phyloP scores from a whole-genome alignment of 2,797 vertebrate genomes.

The Amphiprion clarkii region DNA sequence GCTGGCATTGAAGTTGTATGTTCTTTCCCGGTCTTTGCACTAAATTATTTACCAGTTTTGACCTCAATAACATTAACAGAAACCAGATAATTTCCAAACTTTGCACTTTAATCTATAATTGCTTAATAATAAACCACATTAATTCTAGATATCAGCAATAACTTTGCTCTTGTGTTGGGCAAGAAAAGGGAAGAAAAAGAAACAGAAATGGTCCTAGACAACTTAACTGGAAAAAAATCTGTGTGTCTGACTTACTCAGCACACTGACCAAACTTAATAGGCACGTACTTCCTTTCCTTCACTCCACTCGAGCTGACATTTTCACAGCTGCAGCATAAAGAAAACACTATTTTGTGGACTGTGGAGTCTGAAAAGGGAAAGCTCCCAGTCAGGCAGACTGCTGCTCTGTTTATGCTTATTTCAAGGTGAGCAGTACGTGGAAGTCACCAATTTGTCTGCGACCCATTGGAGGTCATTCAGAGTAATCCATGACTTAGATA shows the following conservation, averaged over 20 bases:
- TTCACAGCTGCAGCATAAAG: constrained; percentile 70
- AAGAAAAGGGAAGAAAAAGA: background rate
- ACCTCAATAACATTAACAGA: background rate
- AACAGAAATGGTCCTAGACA: constrained; percentile 28
- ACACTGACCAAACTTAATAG: constrained; percentile 52
- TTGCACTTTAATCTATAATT: background rate
- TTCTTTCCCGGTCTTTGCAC: constrained; percentile 1
- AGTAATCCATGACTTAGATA: constrained; percentile 2
- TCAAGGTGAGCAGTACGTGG: constrained; percentile 56
- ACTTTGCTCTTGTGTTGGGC: background rate
- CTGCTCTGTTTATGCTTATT: constrained; percentile 57
- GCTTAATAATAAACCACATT: background rate
- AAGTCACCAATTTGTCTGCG: constrained; percentile 51
- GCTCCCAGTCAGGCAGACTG: constrained; percentile 6
- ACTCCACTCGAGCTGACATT: constrained; percentile 44
- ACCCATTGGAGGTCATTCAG: constrained; percentile 28
- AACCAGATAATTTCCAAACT: background rate
- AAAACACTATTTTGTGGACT: constrained; percentile 19
- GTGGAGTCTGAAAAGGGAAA: constrained; percentile 16
- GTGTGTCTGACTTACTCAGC: constrained; percentile 57
- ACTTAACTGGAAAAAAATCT: constrained; percentile 31
- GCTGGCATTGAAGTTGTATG: background rate
- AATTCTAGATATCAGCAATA: background rate
- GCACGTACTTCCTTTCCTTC: constrained; percentile 19
- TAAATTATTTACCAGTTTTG: constrained; percentile 21